Conservation (phyloP, 2,888 invertebrate genomes). For the Hypomecis atomaria region DNA sequence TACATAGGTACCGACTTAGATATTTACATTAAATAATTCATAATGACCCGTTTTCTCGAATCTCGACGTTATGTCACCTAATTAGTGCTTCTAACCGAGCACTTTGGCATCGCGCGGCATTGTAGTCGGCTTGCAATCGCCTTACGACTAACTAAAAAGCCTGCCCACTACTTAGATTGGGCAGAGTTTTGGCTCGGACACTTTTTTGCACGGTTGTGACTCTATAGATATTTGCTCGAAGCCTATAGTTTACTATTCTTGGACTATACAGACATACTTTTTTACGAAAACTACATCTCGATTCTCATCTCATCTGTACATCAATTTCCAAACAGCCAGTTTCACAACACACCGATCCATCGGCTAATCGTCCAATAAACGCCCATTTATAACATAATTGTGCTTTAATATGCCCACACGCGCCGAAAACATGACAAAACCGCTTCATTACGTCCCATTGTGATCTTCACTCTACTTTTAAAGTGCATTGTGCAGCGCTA, state of each 20-base stretch:
- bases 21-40: no score
- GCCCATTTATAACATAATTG: conserved; percentile 78
- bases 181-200: no score
- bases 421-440: conserved; percentile 73
- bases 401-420: conserved; percentile 75
- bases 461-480: conserved; percentile 70
- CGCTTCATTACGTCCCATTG: conserved; percentile 66
- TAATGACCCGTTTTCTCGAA: no score
- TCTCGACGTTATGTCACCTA: no score
- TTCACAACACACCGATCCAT: conserved; percentile 49
- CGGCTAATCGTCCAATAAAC: conserved; percentile 76
- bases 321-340: conserved; percentile 53
- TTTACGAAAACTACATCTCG: conserved; percentile 27
- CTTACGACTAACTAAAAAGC: no score
- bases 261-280: background rate
- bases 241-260: background rate
- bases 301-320: conserved; percentile 38
- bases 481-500: conserved; percentile 55
- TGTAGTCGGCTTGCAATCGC: no score
- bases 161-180: no score
- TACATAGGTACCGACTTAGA: no score
- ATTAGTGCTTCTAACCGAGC: no score
- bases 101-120: no score
- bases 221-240: no score
- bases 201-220: no score